Conservation (phyloP, 2,797 vertebrate species). For the Channallabes apus region DNA sequence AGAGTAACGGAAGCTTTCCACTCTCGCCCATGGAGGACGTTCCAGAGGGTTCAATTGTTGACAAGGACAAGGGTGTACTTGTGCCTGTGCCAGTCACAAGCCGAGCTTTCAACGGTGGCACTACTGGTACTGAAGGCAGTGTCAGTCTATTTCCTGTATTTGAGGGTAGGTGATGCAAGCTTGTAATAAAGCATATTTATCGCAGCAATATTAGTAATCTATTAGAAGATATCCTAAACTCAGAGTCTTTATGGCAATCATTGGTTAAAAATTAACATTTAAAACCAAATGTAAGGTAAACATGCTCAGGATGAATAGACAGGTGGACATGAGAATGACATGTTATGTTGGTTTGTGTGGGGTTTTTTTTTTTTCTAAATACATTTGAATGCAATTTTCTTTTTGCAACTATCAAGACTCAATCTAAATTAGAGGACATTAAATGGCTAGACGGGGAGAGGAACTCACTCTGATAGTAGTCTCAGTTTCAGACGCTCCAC, state of each 20-base stretch:
- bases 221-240: background rate
- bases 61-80: slow-evolving; percentile 66
- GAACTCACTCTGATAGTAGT: slow-evolving; percentile 3
- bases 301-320: background rate
- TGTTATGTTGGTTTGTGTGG: slow-evolving; percentile 16
- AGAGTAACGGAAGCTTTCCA: slow-evolving; percentile 56
- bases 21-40: slow-evolving; percentile 74
- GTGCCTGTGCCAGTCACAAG: slow-evolving; percentile 68
- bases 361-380: background rate
- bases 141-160: slow-evolving; percentile 41
- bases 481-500: background rate
- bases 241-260: background rate
- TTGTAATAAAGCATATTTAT: background rate
- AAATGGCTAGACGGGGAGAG: background rate
- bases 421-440: background rate
- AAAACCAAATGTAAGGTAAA: background rate
- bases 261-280: background rate
- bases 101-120: slow-evolving; percentile 48
- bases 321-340: background rate
- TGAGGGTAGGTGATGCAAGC: slow-evolving; percentile 73
- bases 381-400: background rate
- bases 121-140: slow-evolving; percentile 7
- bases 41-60: slow-evolving; percentile 60
- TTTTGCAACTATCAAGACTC: background rate
- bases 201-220: background rate